Evolutionary conservation across 2,797 vertebrate species (phyloP).

Genomic region (Calcarius lapponicus): DNA sequence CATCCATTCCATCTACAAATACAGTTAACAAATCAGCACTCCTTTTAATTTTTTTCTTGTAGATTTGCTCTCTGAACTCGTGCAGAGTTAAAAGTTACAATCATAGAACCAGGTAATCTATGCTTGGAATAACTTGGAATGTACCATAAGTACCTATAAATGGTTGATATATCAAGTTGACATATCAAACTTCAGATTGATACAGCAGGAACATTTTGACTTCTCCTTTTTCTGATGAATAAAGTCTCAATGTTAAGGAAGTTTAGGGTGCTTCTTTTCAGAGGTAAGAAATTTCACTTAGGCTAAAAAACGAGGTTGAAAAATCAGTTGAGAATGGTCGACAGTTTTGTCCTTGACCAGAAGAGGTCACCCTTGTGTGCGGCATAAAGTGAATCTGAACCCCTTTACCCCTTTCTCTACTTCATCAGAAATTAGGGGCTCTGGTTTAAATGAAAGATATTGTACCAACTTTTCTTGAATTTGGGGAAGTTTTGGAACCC

Average conservation of each 20-base stretch:
- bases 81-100: not conserved
- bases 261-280: not conserved
- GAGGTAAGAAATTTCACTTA: not conserved
- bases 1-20: not conserved
- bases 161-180: not conserved
- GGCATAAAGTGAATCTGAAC: not conserved
- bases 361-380: constrained; percentile 48
- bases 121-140: not conserved
- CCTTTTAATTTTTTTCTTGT: not conserved
- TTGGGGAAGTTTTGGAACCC: not conserved
- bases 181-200: not conserved
- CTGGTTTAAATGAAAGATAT: not conserved
- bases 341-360: constrained; percentile 24
- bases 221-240: not conserved
- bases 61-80: not conserved
- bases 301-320: not conserved
- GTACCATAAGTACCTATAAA: not conserved
- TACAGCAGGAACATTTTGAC: not conserved
- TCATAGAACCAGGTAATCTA: not conserved
- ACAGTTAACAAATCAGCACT: not conserved
- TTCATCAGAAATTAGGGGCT: not conserved
- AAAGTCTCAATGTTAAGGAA: not conserved
- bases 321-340: not conserved
- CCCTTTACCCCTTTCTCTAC: not conserved
- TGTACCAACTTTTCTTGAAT: not conserved